Evolutionary conservation across 2,888 invertebrate genomes (phyloP), one percentile per base, ranked within the genome.

Genomic region (Ophioninae sp.): DNA sequence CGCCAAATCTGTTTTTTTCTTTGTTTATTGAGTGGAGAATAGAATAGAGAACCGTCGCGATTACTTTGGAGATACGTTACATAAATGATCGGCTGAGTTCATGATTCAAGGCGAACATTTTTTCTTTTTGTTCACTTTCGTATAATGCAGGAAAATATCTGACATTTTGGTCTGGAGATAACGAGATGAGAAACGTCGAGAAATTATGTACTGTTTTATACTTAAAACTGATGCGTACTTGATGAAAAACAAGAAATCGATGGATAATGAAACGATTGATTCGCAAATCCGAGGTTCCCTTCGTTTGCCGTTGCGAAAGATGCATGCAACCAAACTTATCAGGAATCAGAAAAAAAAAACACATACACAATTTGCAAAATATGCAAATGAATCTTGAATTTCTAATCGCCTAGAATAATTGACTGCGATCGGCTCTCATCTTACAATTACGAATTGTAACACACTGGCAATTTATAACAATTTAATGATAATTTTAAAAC

Each of bases 371-470:
- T n/a, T 17, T 30, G 50, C 39, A 61, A 41, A 62, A 59, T 37
- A 61, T 62, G 78, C 44, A 68, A 67, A 62, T 62, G 77, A 83
- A 61, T 75, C 41, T 74, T 62, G 69, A 79, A 56, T 83, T 23
- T 75, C 62, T 39, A 75, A 76, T 81, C 67, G 76, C 70, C 67
- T 44, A 79, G 59, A 81, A 76, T 81, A 81, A 81, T 79, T 74
- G 75, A 77, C 21, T 23, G 44, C 62, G 30, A 68, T 84, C 79
- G 57, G 77, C 56, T 70, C 57, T 65, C 50, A 68, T 62, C 57
- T 77, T 68, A 7, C 21, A 62, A 67, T 62, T 59, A 78, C 70
- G 67, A 78, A 75, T 39, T 41, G 59, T 81, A 84, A 84, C 81
- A 79, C 70, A 70, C 59, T 74, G 41, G 65, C 62, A 76, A 39